Base-by-base conservation (phyloP, 2,888 invertebrate genomes). In the Tipula lateralis region DNA sequence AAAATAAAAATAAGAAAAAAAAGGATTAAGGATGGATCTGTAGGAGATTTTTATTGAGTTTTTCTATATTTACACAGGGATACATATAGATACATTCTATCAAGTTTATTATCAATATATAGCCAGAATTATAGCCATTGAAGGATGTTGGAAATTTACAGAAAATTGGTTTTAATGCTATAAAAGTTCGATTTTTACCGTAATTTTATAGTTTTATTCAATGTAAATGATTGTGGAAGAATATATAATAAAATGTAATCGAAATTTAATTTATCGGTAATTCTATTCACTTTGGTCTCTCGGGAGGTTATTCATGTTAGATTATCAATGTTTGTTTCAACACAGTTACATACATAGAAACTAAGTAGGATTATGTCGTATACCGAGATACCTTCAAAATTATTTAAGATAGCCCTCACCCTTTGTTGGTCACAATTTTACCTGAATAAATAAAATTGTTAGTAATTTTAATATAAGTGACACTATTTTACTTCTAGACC, bases 21-120 rank as follows among this genome's bases (percentile, higher is more conserved):
- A 66, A 19, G 66, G 66, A 66, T 66, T 66, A 66, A 66, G 66
- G 66, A 66, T 66, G 24, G 0, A 44, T 4, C 13, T 36, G 9
- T 66, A 66, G 66, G 24, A 66, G 66, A 66, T 66, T 66, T n/a
- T 66, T 66, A 66, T 66, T 66, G 66, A 66, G 66, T 24, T 66
- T 66, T 66, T 66, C 12, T 19, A 13, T 39, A 9, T 39, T 13
- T 32, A 32, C 7, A 32, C 32, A n/a, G n/a, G n/a, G n/a, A n/a
- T n/a, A 32, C 32, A 32, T 7, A 32, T 24, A 19, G 9, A 24
- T 66, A 44, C n/a, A n/a, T 44, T 44, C n/a, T 44, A 24, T 66
- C 66, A 66, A 66, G 66, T 66, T 66, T 66, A 66, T 66, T 66
- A 66, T 66, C 66, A 24, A 66, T 24, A 39, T 13, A 24, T 50